Evolutionary conservation across 2,797 vertebrate species (phyloP).

Genomic region (Huso huso): DNA sequence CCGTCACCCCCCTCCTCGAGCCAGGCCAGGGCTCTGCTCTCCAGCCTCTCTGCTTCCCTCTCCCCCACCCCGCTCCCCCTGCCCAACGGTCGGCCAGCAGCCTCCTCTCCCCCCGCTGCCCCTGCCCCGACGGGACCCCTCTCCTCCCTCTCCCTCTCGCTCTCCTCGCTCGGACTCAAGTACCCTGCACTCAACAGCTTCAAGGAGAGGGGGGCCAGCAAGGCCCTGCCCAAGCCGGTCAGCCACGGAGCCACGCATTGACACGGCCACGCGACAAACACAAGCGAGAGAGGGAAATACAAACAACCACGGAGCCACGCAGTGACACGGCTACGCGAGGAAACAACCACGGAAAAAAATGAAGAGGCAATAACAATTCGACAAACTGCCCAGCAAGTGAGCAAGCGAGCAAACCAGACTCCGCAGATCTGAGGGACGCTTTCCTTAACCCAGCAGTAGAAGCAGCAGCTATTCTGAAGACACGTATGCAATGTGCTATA

Average conservation of each 20-base stretch:
- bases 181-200: constrained; percentile 25
- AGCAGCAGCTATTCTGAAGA: too few relatives aligned
- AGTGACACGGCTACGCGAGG: constrained; percentile 25
- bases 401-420: background rate
- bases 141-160: constrained; percentile 21
- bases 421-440: too few relatives aligned
- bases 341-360: constrained; percentile 7
- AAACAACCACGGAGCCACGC: background rate
- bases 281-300: background rate
- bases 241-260: constrained; percentile 20
- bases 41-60: constrained; percentile 47
- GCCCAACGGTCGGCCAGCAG: constrained; percentile 40
- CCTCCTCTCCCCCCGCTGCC: constrained; percentile 34
- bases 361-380: constrained; percentile 13
- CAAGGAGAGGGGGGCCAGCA: constrained; percentile 28
- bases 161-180: constrained; percentile 35
- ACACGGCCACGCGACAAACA: constrained; percentile 23
- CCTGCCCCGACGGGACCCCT: constrained; percentile 43
- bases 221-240: constrained; percentile 25
- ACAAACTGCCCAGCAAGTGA: constrained; percentile 25
- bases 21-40: constrained; percentile 56
- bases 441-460: too few relatives aligned
- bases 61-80: constrained; percentile 35
- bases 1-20: constrained; percentile 41
- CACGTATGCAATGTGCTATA: too few relatives aligned